Evolutionary conservation across 2,888 invertebrate genomes (phyloP).

Genomic region (Blastobasis lacticolella): DNA sequence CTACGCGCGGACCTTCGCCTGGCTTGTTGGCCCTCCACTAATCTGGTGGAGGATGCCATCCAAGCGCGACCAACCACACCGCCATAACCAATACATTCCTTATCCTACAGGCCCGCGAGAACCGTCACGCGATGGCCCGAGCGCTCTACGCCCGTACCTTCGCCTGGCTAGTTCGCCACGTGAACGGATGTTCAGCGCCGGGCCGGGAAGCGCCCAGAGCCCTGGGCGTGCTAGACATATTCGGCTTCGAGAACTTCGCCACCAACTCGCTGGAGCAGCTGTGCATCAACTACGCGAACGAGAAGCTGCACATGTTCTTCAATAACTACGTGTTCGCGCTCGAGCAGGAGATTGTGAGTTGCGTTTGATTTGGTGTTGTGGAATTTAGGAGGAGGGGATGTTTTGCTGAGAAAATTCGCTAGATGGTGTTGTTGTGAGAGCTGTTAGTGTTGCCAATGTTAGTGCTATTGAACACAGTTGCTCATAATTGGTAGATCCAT

Average conservation of each 20-base stretch:
- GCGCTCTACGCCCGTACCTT: slow-evolving; percentile 92
- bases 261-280: slow-evolving; percentile 94
- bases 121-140: slow-evolving; percentile 94
- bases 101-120: slow-evolving; percentile 83
- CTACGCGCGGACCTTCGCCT: slow-evolving; percentile 92
- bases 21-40: slow-evolving; percentile 80
- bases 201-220: slow-evolving; percentile 84
- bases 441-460: too few relatives aligned
- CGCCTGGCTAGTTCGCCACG: slow-evolving; percentile 93
- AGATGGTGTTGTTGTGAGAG: too few relatives aligned
- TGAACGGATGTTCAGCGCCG: slow-evolving; percentile 93
- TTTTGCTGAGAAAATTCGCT: too few relatives aligned
- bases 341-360: slow-evolving; percentile 93
- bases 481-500: too few relatives aligned
- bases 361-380: slow-evolving; percentile 3
- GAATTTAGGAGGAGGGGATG: too few relatives aligned
- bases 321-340: slow-evolving; percentile 96
- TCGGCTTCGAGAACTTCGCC: slow-evolving; percentile 94
- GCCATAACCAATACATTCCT: background rate
- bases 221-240: slow-evolving; percentile 92
- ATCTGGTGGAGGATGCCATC: too few relatives aligned
- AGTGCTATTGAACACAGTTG: too few relatives aligned
- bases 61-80: too few relatives aligned
- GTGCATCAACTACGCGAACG: slow-evolving; percentile 95
- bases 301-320: slow-evolving; percentile 96